Percentiles rank a stretch among this genome's conserved stretches.
Evolutionary conservation across 30 jellyfish, hydroid and myxozoan genomes (phyloP).

Genomic region (Pseudorhiza aurosa): DNA sequence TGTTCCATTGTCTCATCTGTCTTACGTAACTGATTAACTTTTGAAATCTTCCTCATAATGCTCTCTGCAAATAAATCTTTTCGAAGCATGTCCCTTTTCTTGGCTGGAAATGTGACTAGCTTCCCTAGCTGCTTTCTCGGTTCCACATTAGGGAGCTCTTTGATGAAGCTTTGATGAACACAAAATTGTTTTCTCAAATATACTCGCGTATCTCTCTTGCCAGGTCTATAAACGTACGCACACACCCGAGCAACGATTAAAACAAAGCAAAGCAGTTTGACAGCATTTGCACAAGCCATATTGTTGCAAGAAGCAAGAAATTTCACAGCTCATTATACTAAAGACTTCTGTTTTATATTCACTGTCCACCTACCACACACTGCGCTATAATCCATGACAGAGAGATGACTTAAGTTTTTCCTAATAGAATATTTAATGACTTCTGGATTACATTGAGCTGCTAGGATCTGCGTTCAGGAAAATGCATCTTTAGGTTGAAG

Average conservation of each 20-base stretch:
- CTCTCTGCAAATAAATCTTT: not conserved
- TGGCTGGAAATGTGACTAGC: not conserved
- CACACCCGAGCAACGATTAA: not conserved
- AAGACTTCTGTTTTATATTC: not conserved
- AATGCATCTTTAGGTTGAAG: no score
- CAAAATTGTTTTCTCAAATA: not conserved
- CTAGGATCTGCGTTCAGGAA: no score
- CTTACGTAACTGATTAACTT: not conserved
- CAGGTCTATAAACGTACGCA: conserved; percentile 37
- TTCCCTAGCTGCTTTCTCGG: not conserved
- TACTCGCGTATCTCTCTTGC: not conserved
- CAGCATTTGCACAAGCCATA: not conserved
- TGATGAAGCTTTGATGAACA: not conserved
- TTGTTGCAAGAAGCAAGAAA: not conserved
- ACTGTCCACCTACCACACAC: not conserved
- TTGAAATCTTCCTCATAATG: not conserved
- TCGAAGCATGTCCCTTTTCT: not conserved
- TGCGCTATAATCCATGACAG: not conserved
- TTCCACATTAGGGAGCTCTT: not conserved
- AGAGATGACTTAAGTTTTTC: no score
- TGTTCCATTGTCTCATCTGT: not conserved
- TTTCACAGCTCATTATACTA: no score
- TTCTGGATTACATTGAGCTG: no score
- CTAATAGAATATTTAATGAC: no score
- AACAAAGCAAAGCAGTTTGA: not conserved